Evolutionary conservation across 2,888 invertebrate genomes (phyloP).

Genomic region (Hemithea aestivaria): DNA sequence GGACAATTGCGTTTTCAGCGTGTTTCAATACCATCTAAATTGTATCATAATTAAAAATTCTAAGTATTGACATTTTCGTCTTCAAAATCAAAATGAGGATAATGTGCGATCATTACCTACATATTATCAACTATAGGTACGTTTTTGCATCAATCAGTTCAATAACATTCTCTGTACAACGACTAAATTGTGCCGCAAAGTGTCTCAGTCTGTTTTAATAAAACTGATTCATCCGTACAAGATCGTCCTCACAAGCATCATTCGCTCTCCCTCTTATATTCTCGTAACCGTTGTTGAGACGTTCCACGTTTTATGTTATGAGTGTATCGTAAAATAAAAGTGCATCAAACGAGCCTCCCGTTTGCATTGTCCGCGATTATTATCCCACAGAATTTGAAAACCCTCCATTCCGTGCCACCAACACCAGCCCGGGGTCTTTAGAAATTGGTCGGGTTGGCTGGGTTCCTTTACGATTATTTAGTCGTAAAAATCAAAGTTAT

Average conservation of each 20-base stretch:
- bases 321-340: constrained; percentile 76
- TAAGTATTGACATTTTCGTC: too few species aligned
- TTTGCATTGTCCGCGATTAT: constrained; percentile 73
- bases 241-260: constrained; percentile 12
- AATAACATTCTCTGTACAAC: too few species aligned
- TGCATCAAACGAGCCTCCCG: constrained; percentile 71
- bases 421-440: constrained; percentile 26
- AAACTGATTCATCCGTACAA: constrained; percentile 8
- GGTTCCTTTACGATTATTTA: constrained; percentile 80
- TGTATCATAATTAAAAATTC: too few species aligned
- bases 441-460: constrained; percentile 53
- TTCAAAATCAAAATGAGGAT: too few species aligned
- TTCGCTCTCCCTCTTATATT: constrained; percentile 44
- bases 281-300: constrained; percentile 70
- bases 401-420: constrained; percentile 26
- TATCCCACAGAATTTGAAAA: constrained; percentile 52
- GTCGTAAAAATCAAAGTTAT: constrained; percentile 81
- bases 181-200: too few species aligned
- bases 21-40: too few species aligned
- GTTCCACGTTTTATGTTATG: constrained; percentile 75
- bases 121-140: too few species aligned
- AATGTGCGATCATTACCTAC: too few species aligned
- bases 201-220: constrained; percentile 3
- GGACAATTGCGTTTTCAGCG: too few species aligned
- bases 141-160: too few species aligned